Conservation (phyloP, 2,888 invertebrate genomes). For the Aproaerema taeniolella region DNA sequence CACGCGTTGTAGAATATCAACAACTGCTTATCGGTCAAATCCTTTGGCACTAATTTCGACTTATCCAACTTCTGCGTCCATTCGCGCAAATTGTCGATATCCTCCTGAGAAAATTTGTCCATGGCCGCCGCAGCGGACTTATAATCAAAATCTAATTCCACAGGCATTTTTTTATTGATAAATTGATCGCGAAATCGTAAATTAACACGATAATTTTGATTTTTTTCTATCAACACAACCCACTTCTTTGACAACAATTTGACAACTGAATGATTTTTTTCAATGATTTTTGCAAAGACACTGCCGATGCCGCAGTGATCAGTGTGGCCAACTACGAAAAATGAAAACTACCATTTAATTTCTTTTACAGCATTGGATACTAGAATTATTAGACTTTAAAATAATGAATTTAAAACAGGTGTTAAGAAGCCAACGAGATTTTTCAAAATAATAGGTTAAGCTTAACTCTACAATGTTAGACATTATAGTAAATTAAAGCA, state of each 20-base stretch:
- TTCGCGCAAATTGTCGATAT: conserved; percentile 57
- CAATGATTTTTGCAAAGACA: too few species aligned
- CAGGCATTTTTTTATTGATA: conserved; percentile 44
- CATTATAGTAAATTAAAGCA: background rate
- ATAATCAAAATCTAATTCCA: conserved; percentile 64
- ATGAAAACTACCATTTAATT: conserved; percentile 23
- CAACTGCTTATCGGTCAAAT: conserved; percentile 78
- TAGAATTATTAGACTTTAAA: background rate
- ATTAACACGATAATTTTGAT: conserved; percentile 32
- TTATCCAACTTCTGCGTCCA: conserved; percentile 70
- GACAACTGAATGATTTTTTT: conserved; percentile 58
- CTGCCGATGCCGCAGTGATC: too few species aligned
- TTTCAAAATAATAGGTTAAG: background rate
- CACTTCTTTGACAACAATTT: conserved; percentile 29
- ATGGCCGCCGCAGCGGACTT: conserved; percentile 55
- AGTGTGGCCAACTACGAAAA: conserved; percentile 20
- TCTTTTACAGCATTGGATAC: background rate
- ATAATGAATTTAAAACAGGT: too few species aligned
- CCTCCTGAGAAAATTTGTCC: conserved; percentile 67
- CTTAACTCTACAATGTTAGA: background rate
- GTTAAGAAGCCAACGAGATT: background rate
- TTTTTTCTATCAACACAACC: conserved; percentile 32
- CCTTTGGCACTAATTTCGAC: conserved; percentile 69
- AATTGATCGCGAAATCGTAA: conserved; percentile 34
- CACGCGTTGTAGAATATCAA: conserved; percentile 82